phyloP scores from a whole-genome alignment of 2,113 vertebrate genomes.

The Corvus hawaiiensis region DNA sequence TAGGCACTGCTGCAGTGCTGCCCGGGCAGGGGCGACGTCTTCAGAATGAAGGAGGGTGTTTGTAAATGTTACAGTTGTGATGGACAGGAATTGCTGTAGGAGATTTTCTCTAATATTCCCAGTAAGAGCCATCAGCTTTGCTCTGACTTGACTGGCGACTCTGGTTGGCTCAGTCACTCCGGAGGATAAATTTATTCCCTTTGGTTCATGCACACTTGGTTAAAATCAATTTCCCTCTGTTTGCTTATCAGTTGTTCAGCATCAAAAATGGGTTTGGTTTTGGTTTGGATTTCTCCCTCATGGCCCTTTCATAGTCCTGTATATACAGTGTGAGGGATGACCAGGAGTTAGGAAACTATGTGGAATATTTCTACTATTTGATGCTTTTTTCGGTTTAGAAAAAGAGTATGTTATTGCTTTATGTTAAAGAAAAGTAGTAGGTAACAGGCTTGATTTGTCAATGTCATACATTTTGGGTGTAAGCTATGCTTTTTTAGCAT shows the following conservation, averaged over 20 bases:
- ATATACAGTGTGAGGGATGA: neutral
- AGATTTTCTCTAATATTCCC: neutral
- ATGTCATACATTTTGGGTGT: conserved; percentile 37
- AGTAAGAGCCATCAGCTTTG: conserved; percentile 19
- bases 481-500: conserved; percentile 37
- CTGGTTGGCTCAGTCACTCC: neutral
- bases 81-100: neutral
- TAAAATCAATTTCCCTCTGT: neutral
- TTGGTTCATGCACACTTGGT: neutral
- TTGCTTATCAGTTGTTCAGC: neutral
- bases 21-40: neutral
- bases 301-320: neutral
- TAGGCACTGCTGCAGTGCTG: neutral
- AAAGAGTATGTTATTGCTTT: conserved; percentile 14
- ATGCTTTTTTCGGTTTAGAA: conserved; percentile 21
- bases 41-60: neutral
- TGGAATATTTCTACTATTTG: conserved; percentile 56
- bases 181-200: neutral
- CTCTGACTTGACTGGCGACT: neutral
- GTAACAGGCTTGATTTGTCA: neutral
- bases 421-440: conserved; percentile 40
- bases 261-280: neutral
- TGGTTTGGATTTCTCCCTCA: neutral
- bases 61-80: neutral
- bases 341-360: neutral